Evolutionary conservation across 2,888 invertebrate species (phyloP), one percentile per base, ranked within the genome.

Genomic region (Gastracanthus pulcherrimus): DNA sequence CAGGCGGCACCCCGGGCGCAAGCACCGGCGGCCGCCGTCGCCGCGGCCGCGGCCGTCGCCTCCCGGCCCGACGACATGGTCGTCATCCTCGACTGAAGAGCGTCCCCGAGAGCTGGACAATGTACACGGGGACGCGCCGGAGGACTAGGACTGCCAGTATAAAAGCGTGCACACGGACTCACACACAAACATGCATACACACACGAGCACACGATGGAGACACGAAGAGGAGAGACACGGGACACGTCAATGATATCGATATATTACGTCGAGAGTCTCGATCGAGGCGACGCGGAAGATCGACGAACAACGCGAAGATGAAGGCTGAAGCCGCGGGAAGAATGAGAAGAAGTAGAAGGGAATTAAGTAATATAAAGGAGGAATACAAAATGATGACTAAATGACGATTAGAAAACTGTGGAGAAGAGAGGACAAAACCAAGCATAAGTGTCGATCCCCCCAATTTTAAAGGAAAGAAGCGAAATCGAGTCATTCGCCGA

Each of bases 1-100:
- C n/a, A n/a, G n/a, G n/a, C n/a, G n/a, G n/a, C n/a, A n/a, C n/a
- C n/a, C n/a, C n/a, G n/a, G n/a, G n/a, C n/a, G n/a, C n/a, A n/a
- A n/a, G n/a, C n/a, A n/a, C n/a, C n/a, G n/a, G n/a, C n/a, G n/a
- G n/a, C n/a, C n/a, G n/a, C n/a, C n/a, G n/a, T n/a, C n/a, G n/a
- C n/a, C n/a, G n/a, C n/a, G n/a, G n/a, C n/a, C n/a, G n/a, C n/a
- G n/a, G n/a, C n/a, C n/a, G n/a, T n/a, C n/a, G n/a, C n/a, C n/a
- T n/a, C 69, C 2, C 89, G 92, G 79, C 90, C 88, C 38, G 91
- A 92, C 82, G 92, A 92, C 82, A 90, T 92, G 91, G 92, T 92
- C 76, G 92, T 92, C 60, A 91, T 92, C 81, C 89, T 92, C 84
- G 92, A 92, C 89, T 92, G 92, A 92, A 91, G n/a, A n/a, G n/a